phyloP scores from a whole-genome alignment of 2,113 vertebrate species.

The Ciconia maguari region DNA sequence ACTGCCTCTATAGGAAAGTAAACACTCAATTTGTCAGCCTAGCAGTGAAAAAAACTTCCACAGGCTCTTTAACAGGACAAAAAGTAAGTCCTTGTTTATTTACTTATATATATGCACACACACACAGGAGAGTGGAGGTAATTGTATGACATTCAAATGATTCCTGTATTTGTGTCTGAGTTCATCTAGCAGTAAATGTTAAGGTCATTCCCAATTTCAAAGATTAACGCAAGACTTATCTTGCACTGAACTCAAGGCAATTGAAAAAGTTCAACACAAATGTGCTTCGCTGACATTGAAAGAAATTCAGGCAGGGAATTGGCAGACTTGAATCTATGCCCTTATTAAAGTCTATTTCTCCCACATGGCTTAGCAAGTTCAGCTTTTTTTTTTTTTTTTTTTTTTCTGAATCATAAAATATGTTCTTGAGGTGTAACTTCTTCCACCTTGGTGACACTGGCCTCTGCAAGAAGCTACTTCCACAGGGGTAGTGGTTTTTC shows the following conservation, averaged over 20 bases:
- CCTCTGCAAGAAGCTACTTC: not conserved
- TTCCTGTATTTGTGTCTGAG: not conserved
- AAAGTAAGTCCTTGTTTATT: not conserved
- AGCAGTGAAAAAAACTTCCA: not conserved
- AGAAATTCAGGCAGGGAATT: not conserved
- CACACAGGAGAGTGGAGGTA: not conserved
- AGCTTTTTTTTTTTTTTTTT: not conserved
- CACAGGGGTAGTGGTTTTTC: not conserved
- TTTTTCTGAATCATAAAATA: not conserved
- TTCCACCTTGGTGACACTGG: not conserved
- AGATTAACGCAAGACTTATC: not conserved
- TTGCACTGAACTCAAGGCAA: not conserved
- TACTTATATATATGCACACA: not conserved
- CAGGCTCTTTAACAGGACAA: not conserved
- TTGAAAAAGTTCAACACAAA: not conserved
- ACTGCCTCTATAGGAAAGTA: not conserved
- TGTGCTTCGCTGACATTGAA: not conserved
- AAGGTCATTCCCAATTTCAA: not conserved
- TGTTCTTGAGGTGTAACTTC: not conserved
- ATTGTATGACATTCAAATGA: not conserved
- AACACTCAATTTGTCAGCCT: not conserved
- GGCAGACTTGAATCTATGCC: not conserved
- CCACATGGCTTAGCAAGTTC: not conserved
- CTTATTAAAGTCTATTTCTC: conserved; percentile 8
- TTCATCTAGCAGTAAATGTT: not conserved